Evolutionary conservation across 2,797 vertebrate genomes (phyloP), one percentile per base, ranked within the genome.

Genomic region (Eleutherodactylus coqui): DNA sequence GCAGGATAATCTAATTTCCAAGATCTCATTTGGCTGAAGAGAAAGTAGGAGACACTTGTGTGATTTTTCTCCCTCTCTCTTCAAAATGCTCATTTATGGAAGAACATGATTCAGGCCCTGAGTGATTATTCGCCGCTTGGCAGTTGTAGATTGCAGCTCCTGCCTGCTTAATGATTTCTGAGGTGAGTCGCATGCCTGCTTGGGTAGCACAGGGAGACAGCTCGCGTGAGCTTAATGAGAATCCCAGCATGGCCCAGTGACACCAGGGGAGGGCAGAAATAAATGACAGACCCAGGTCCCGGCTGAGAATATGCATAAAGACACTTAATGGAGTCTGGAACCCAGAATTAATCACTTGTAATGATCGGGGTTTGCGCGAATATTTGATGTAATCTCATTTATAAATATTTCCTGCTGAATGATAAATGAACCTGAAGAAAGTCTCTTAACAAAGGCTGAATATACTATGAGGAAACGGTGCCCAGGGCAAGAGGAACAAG

Each of bases 151-250:
- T 92, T 93, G 93, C 89, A 86, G 90, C 73, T 55, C 93, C 90
- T 88, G 92, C 88, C 92, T 90, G 10, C 0, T 93, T 96, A 96
- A 96, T 95, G 95, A 92, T 94, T 94, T 94, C 92, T 91, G 91
- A 93, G 93, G 95, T 94, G 95, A 95, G 85, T 87, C 90, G 91
- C 91, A 94, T 93, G 93, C 91, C 94, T 95, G 89, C 88, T 93
- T 95, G 93, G 92, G 91, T 93, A 90, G 91, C 88, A 91, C 89
- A 41, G 93, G 90, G 94, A 94, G 95, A 94, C 81, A 91, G 92
- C 93, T 92, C 91, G 92, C 91, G 91, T 93, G 93, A 94, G 92
- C 88, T 91, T 96, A 96, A 97, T 96, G 95, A 97, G 94, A 94
- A 95, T 95, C 90, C 90, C 88, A 92, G 95, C 94, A 90, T 0